Percentiles rank a stretch among this genome's conserved stretches.
Evolutionary conservation across 2,888 invertebrate genomes (phyloP).

Genomic region (Aelia acuminata): DNA sequence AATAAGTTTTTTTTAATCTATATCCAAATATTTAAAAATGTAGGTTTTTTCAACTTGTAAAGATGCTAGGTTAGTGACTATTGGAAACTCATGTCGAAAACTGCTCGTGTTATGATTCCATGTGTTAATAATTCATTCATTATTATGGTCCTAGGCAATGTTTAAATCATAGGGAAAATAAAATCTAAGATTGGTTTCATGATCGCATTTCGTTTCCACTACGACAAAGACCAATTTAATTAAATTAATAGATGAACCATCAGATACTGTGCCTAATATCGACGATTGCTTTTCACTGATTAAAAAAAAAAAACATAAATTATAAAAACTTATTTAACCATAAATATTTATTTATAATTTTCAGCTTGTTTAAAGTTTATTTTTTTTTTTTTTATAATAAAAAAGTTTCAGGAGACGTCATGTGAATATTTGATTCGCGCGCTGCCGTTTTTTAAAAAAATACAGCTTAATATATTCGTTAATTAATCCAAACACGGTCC

Average conservation of each 20-base stretch:
- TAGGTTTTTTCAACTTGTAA: neutral
- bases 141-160: neutral
- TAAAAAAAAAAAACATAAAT: too few relatives aligned
- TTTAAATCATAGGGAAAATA: too few relatives aligned
- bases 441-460: neutral
- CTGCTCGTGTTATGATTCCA: neutral
- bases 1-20: neutral
- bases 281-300: too few relatives aligned
- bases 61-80: neutral
- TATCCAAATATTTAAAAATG: neutral
- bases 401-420: neutral
- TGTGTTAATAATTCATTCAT: neutral
- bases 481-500: neutral
- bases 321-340: too few relatives aligned
- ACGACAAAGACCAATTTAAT: too few relatives aligned
- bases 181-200: too few relatives aligned
- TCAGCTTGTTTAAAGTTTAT: neutral
- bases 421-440: neutral
- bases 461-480: conserved; percentile 30
- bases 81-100: neutral
- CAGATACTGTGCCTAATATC: too few relatives aligned
- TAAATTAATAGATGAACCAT: too few relatives aligned
- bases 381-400: neutral
- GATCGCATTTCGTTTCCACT: too few relatives aligned
- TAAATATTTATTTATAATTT: neutral